phyloP scores from a whole-genome alignment of 2,888 invertebrate species.

The Microctonus hyperodae region DNA sequence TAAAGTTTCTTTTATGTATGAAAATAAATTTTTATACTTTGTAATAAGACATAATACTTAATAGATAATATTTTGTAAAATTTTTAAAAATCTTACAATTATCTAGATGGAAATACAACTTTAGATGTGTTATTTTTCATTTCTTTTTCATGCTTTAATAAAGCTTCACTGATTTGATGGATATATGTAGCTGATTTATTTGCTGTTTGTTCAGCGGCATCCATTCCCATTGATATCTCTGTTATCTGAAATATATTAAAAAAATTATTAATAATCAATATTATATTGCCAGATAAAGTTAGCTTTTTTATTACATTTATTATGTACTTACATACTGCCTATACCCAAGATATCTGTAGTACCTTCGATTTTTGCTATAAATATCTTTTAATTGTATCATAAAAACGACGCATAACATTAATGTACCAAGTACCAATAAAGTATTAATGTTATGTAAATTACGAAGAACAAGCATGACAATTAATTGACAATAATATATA shows the following conservation, averaged over 20 bases:
- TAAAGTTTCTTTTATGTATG: background rate
- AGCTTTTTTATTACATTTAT: too few species aligned
- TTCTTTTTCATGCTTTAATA: conserved; percentile 51
- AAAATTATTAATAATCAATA: conserved; percentile 11
- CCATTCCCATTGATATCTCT: conserved; percentile 61
- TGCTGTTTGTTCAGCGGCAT: conserved; percentile 58
- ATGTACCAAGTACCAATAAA: conserved; percentile 52
- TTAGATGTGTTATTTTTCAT: conserved; percentile 42
- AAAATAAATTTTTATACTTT: background rate
- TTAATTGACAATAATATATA: background rate
- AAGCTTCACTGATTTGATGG: conserved; percentile 56
- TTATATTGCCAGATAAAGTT: too few species aligned
- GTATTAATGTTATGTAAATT: conserved; percentile 56
- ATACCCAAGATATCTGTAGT: conserved; percentile 63
- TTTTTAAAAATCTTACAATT: background rate
- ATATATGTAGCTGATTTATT: conserved; percentile 58
- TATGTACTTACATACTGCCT: conserved; percentile 62
- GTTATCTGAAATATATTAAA: conserved; percentile 54
- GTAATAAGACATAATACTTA: background rate
- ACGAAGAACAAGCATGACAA: conserved; percentile 56
- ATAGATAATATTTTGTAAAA: too few species aligned
- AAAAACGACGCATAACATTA: conserved; percentile 58
- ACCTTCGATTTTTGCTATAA: conserved; percentile 64
- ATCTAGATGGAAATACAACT: conserved; percentile 7
- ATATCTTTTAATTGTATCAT: conserved; percentile 64